These are phyloP conservation scores for Allolobophora icterica DNA, from an alignment of 2,888 invertebrate genomes.

Conservation along the genomic window DNA sequence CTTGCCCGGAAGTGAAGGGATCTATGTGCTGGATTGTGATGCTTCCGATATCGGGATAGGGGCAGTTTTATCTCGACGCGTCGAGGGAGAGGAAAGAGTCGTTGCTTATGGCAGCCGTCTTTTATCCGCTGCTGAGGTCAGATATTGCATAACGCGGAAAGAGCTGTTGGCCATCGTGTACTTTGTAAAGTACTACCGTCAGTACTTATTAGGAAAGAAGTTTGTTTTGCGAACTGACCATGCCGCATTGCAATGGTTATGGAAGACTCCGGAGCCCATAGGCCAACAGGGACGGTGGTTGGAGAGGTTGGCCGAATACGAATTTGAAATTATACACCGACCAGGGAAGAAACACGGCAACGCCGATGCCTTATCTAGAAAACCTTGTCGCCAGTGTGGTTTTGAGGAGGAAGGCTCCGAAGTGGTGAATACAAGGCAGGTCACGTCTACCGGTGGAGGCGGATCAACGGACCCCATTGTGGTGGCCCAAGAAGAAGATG, in stretches of 20 bases:
- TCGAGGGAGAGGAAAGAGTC: constrained; percentile 41
- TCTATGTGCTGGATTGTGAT: constrained; percentile 41
- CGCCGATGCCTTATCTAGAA: constrained; percentile 33
- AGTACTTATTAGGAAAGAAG: constrained; percentile 48
- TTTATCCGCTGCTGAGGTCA: constrained; percentile 34
- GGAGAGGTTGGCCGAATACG: constrained; percentile 17
- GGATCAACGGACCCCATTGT: no score
- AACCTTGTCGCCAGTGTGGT: not conserved
- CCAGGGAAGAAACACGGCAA: constrained; percentile 29
- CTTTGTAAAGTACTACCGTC: constrained; percentile 49
- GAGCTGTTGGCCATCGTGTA: constrained; percentile 44
- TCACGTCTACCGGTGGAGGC: no score
- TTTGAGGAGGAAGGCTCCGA: no score
- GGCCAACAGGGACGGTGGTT: constrained; percentile 39
- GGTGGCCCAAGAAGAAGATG: no score
- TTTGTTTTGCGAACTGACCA: constrained; percentile 51
- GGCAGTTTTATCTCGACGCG: constrained; percentile 41
- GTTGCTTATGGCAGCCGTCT: constrained; percentile 43
- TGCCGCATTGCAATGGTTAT: constrained; percentile 46
- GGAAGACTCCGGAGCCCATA: constrained; percentile 43
- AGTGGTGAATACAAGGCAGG: no score
- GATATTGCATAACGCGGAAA: constrained; percentile 43
- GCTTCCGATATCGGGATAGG: constrained; percentile 38
- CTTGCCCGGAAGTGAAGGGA: constrained; percentile 26
- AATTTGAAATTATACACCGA: constrained; percentile 31